Evolutionary conservation across 2,888 invertebrate genomes (phyloP), one percentile per base, ranked within the genome.

Genomic region (Macropis europaea): DNA sequence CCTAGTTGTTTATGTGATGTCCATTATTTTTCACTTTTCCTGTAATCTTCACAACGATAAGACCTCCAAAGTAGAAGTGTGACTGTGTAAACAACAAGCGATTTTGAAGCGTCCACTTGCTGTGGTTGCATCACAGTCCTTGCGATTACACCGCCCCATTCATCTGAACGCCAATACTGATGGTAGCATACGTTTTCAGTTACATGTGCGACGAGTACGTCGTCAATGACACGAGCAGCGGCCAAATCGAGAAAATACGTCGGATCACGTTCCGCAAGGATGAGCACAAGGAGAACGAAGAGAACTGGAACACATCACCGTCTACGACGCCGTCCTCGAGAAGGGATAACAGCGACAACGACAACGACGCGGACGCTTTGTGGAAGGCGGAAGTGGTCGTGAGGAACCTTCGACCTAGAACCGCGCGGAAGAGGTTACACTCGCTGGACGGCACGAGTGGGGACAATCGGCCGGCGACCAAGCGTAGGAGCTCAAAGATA

Each of bases 141-240:
- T n/a, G n/a, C n/a, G n/a, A n/a, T n/a, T n/a, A n/a, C n/a, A n/a
- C n/a, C n/a, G n/a, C n/a, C n/a, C n/a, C n/a, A 13, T n/a, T 2
- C 3, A 1, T 4, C 6, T 3, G n/a, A n/a, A 0, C 2, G 13
- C 4, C 9, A 1, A n/a, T 7, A 26, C 22, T 64, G 7, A 48
- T 9, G 9, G 9, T 9, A 2, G 9, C 0, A 24, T 26, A 17
- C 38, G 13, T 45, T 74, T 92, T 92, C 91, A 95, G 95, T 90
- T 95, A 95, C 88, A 92, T 92, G 87, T 96, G 96, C 91, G 95
- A 96, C 90, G 95, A 95, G 83, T 95, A 94, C 91, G 93, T 95
- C 56, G 93, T 93, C 80, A 95, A 95, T 90, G 95, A 95, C 87
- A 92, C 93, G 38, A 91, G 92, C 77, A 90, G 91, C 77, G 90